Conservation (phyloP, 2,113 vertebrate species). For the Himantopus leucocephalus region DNA sequence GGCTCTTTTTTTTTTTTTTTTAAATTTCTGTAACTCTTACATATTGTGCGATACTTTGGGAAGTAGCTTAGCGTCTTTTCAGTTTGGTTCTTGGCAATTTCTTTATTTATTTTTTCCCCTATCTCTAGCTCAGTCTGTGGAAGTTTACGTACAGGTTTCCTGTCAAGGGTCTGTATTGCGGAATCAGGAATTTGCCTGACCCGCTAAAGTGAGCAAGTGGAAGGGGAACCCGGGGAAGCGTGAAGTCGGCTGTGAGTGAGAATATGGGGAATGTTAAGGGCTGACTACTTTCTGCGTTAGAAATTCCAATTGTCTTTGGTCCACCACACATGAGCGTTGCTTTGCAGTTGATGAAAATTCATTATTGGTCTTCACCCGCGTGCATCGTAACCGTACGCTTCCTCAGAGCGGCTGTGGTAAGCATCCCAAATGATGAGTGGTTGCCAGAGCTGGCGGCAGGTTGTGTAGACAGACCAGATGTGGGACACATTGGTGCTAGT, state of each 20-base stretch:
- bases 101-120: background rate
- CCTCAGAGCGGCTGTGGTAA: background rate
- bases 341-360: background rate
- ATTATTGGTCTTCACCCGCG: background rate
- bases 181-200: background rate
- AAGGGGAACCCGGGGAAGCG: background rate
- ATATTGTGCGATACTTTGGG: background rate
- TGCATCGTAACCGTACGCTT: background rate
- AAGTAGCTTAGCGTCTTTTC: background rate
- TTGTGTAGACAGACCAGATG: background rate
- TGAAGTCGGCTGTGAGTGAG: background rate
- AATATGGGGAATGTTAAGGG: background rate
- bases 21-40: background rate
- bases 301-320: background rate
- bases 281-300: background rate
- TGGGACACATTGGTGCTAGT: background rate
- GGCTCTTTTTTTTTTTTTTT: background rate
- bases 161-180: background rate
- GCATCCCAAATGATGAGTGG: background rate
- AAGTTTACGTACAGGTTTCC: background rate
- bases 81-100: background rate
- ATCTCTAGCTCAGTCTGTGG: background rate
- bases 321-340: background rate
- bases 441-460: background rate
- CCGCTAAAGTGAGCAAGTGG: background rate